Evolutionary conservation across 2,888 invertebrate genomes (phyloP).

Genomic region (Agonum fuliginosum): DNA sequence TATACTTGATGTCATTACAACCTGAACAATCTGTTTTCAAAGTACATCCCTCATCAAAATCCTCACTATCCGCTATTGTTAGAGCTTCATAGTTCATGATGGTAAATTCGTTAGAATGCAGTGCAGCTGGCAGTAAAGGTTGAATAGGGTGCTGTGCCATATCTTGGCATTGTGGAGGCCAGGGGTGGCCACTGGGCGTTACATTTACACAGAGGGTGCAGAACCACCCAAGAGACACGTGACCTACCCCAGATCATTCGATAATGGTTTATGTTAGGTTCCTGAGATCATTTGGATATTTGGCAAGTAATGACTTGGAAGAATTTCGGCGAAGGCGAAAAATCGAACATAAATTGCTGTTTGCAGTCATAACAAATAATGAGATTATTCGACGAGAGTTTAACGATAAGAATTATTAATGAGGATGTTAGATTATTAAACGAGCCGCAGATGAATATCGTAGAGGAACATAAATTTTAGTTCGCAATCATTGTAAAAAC

Average conservation of each 20-base stretch:
- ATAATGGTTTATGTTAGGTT: slow-evolving; percentile 32
- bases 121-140: slow-evolving; percentile 36
- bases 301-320: not conserved
- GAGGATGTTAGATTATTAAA: no score
- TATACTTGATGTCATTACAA: not conserved
- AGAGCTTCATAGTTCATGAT: slow-evolving; percentile 26
- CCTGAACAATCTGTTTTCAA: not conserved
- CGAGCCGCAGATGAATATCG: no score
- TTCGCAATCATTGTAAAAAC: no score
- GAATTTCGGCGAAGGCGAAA: not conserved
- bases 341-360: no score
- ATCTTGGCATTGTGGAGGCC: not conserved
- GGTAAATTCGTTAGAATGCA: slow-evolving; percentile 1
- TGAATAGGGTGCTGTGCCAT: slow-evolving; percentile 41
- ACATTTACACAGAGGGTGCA: slow-evolving; percentile 19
- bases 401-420: no score
- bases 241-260: slow-evolving; percentile 9
- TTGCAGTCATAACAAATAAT: no score
- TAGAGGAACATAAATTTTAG: no score
- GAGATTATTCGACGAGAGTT: no score
- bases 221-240: not conserved
- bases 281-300: not conserved
- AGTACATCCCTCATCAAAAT: not conserved
- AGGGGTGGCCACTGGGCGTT: slow-evolving; percentile 44
- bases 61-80: not conserved